Conservation (phyloP, 2,888 invertebrate species). For the Tigriopus californicus region DNA sequence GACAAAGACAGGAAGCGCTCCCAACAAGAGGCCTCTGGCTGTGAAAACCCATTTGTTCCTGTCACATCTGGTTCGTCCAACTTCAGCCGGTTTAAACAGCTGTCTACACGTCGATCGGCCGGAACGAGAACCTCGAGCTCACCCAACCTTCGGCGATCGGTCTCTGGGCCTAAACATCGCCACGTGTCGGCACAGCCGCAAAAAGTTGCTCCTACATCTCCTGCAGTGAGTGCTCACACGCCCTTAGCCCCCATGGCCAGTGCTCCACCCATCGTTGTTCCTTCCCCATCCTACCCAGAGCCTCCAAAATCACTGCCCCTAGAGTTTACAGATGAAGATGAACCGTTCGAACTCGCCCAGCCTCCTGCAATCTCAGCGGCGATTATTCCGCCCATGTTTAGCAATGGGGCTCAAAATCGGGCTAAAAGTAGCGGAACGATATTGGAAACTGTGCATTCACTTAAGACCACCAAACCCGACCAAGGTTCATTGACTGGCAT, state of each 20-base stretch:
- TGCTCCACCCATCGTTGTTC: background rate
- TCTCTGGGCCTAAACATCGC: no score
- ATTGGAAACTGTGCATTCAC: background rate
- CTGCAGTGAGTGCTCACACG: background rate
- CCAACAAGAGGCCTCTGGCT: background rate
- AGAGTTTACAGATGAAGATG: background rate
- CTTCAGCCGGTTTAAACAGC: slow-evolving; percentile 5
- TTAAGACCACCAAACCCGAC: background rate
- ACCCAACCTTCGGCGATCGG: background rate
- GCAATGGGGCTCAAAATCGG: background rate
- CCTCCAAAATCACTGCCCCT: background rate
- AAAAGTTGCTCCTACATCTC: background rate
- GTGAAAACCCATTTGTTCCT: background rate
- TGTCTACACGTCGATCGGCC: background rate
- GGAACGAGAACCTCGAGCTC: background rate
- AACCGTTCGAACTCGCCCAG: background rate
- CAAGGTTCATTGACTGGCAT: background rate
- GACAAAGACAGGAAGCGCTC: no score
- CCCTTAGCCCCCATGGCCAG: background rate
- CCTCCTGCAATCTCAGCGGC: no score
- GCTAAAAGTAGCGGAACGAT: background rate
- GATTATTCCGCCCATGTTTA: no score
- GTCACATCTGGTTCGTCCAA: background rate
- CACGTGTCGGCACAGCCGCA: background rate
- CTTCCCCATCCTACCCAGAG: background rate